Conservation (phyloP, 2,113 vertebrate species). For the Monarcha castaneiventris region DNA sequence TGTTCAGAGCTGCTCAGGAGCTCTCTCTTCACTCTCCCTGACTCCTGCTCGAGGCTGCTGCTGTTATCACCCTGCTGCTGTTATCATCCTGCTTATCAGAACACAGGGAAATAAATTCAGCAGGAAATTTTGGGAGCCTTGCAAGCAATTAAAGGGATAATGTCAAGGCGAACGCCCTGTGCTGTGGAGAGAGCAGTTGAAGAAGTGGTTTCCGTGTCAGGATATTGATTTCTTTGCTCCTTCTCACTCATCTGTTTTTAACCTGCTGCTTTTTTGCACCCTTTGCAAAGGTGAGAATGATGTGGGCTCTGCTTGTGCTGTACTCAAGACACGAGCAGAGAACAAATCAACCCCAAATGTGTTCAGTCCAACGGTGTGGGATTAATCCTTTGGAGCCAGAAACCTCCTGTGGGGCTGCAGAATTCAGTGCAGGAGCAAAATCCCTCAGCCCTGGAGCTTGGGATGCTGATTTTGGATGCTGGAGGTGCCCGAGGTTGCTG, state of each 20-base stretch:
- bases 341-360: rapidly evolving
- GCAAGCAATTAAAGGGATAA: neutral
- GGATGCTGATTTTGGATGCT: neutral
- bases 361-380: rapidly evolving
- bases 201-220: neutral
- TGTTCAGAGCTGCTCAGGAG: neutral
- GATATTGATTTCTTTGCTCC: neutral
- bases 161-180: neutral
- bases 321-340: rapidly evolving
- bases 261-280: neutral
- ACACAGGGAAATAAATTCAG: neutral
- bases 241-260: neutral
- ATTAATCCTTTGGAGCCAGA: neutral
- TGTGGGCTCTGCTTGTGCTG: neutral
- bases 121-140: neutral
- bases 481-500: neutral
- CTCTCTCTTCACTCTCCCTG: neutral
- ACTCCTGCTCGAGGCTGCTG: neutral
- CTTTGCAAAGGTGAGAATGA: neutral
- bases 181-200: neutral
- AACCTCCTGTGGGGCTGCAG: neutral
- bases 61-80: neutral
- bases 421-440: neutral
- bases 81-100: neutral
- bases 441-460: neutral